phyloP scores from a whole-genome alignment of 2,888 invertebrate species.

The Trypoxylon attenuatum region DNA sequence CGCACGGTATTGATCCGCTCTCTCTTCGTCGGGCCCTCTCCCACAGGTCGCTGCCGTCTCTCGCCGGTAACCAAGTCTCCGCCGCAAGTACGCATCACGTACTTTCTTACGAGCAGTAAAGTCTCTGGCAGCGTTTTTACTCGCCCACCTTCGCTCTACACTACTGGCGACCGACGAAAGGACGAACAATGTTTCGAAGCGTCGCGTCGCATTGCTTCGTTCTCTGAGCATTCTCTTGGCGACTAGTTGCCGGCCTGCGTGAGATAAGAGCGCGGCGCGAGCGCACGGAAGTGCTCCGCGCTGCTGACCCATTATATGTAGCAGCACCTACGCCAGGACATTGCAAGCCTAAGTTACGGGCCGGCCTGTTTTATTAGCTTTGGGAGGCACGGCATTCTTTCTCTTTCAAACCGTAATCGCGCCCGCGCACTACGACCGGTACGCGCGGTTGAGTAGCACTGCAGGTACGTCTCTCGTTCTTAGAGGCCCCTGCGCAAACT shows the following conservation, averaged over 20 bases:
- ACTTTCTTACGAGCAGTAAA: constrained; percentile 34
- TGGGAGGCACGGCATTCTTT: constrained; percentile 39
- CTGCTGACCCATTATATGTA: background rate
- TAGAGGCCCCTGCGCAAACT: background rate
- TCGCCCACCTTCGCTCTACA: constrained; percentile 13
- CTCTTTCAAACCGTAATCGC: constrained; percentile 46
- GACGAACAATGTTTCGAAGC: background rate
- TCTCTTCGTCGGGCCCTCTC: constrained; percentile 39
- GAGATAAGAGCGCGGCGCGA: background rate
- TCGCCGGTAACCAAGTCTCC: constrained; percentile 37
- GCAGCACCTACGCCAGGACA: constrained; percentile 32
- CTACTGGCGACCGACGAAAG: constrained; percentile 8
- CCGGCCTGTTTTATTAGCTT: constrained; percentile 33
- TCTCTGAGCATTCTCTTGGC: background rate
- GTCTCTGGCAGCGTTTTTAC: constrained; percentile 27
- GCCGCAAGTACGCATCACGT: constrained; percentile 25
- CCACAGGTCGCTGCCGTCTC: background rate
- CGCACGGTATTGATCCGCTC: constrained; percentile 65
- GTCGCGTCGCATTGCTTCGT: no score
- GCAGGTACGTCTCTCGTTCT: constrained; percentile 14
- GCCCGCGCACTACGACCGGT: constrained; percentile 44
- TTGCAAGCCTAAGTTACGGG: constrained; percentile 34
- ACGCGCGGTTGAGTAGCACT: constrained; percentile 19
- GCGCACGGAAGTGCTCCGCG: background rate
- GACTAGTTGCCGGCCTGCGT: background rate